Base-by-base conservation (phyloP, 2,888 invertebrate species). In the Fragum whitleyi region DNA sequence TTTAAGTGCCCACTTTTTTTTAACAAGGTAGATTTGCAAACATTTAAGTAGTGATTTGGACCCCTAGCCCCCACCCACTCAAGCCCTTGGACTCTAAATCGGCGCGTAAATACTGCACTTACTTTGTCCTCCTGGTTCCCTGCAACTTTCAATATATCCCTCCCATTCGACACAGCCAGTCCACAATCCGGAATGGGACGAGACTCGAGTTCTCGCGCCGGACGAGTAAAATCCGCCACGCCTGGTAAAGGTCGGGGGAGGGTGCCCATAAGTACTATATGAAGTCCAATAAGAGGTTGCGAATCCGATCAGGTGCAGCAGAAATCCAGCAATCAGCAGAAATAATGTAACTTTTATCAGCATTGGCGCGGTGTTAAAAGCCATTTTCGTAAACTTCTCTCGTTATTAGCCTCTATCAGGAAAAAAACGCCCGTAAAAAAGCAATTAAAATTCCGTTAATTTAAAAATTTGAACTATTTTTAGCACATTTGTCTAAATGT, bases 261-360 rank as follows among this genome's bases (percentile, higher is more conserved):
- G n/a, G n/a, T 39, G 39, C 7, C 11, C 9, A 36, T 1, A 14
- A 26, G 51, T 23, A 16, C 26, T 14, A 23, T 32, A 59, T 14
- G 29, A n/a, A 21, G 21, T 19, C 81, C 81, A 81, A 28, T 81
- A 81, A 5, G 77, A 26, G 7, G 81, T 77, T 1, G 77, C 70
- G 61, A 81, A 81, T 29, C 81, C 81, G 57, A 81, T 78, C 42
- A 74, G 23, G 11, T 74, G 53, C 19, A 79, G 29, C 21, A 74
- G 19, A 6, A 70, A 21, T n/a, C 51, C 79, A 32, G 61, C 61
- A 9, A 74, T n/a, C 21, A 42, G 3, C 29, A 79, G 42, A 16
- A 79, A 36, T 16, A 79, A 28, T n/a, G 39, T 53, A 0, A 70
- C 79, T 32, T 74, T 74, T 5, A 74, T n/a, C 23, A 79, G 51